Evolutionary conservation across 2,797 vertebrate genomes (phyloP), one percentile per base, ranked within the genome.

Genomic region (Oophaga sylvatica): DNA sequence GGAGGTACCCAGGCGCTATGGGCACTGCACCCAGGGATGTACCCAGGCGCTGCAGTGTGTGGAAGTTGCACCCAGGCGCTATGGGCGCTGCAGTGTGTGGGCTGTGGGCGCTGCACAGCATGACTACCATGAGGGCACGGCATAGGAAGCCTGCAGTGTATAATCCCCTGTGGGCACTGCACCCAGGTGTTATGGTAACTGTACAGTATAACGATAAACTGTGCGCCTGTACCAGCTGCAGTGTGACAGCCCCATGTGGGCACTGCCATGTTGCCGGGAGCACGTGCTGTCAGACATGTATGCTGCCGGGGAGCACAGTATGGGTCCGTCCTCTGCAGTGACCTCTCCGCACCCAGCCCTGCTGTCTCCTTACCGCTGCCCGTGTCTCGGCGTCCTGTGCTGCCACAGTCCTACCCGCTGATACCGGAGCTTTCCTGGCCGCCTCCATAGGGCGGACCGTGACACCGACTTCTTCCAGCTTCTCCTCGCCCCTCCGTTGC

Each of bases 391-490:
- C 17, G 53, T 9, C 8, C 59, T 10, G 15, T 12, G 67, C 73
- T 22, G 4, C 26, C 5, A 26, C 15, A 41, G 35, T 5, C 53
- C 11, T 84, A 26, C 15, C 82, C 2, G 41, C 7, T 60, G 3
- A 53, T 59, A 48, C 15, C 77, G 19, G 31, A 65, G 22, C 60
- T 26, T 35, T 17, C 31, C 77, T 11, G 7, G 11, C 60, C 35
- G 31, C 81, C 29, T 73, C 76, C 87, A 41, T 63, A 81, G 35
- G 35, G 20, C 26, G 20, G 48, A 75, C 63, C 16, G 68, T 60
- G 67, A 71, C 81, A 67, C 62, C 84, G 87, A 80, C 82, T 88
- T 87, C 56, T 87, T 83, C 81, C 41, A 53, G 78, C 62, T 59
- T 53, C 71, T 73, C 81, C 82, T 65, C 31, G n/a, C 70, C 83